Base-by-base conservation (phyloP, 1,140 invertebrate genomes). In the Eulimnadia texana region DNA sequence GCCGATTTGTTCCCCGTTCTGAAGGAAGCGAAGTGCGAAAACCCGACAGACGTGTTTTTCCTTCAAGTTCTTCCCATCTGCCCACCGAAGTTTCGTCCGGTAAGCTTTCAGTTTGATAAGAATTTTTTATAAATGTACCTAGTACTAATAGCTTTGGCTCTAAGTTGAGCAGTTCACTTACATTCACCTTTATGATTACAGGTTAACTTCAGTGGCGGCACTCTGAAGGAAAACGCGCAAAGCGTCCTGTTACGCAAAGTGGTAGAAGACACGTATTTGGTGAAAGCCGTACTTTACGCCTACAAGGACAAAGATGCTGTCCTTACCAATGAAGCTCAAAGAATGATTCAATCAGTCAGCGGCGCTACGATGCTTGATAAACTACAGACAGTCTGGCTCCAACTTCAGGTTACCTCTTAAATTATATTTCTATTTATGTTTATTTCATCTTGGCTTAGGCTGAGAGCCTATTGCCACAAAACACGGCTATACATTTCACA, bases 11-110 rank as follows among this genome's bases (percentile, higher is more conserved):
- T 88, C 57, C 86, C 90, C 0, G 79, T 89, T 58, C 73, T 97
- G 2, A 78, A 68, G 61, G 63, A 62, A 47, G 73, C 72, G 10
- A 73, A 77, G 0, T 64, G 66, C 0, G 70, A 80, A 64, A 75
- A 81, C 70, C 84, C 92, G 0, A 88, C 88, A 11, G 90, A 98
- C 77, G 70, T 88, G 54, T 92, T 98, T 70, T 99, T 96, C 67
- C 78, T 92, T 66, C 82, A 90, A 63, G 74, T 85, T 0, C 71
- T 99, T 49, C 80, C 86, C 9, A 92, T 99, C 2, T 77, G 90
- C 27, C 93, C 96, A 16, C 82, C 87, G 1, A 85, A 83, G 69
- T 86, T 87, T 19, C 78, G 96, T 67, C 94, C 95, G 3, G 79
- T 85, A 79, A 42, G 33, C 16, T 42, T 42, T 16, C 33, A 6